phyloP scores from a whole-genome alignment of 2,888 invertebrate genomes.

The Diaphora mendica region DNA sequence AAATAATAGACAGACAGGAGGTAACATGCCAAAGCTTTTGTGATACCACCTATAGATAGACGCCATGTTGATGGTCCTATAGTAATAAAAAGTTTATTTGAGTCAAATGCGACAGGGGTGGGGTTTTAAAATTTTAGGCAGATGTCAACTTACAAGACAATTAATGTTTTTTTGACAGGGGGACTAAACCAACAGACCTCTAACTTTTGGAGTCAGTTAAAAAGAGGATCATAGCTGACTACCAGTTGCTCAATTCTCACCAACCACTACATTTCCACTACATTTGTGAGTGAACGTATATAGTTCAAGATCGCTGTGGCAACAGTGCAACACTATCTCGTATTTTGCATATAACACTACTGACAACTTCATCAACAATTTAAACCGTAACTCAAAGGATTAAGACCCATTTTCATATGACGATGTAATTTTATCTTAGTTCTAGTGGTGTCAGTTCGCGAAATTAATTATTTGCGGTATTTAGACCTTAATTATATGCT shows the following conservation, averaged over 20 bases:
- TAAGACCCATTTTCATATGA: conserved; percentile 34
- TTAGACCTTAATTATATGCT: conserved; percentile 52
- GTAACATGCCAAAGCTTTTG: too few relatives aligned
- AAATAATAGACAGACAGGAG: too few relatives aligned
- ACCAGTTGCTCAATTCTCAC: conserved; percentile 51
- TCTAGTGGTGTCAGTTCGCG: conserved; percentile 43
- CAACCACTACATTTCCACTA: conserved; percentile 52
- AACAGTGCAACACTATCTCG: conserved; percentile 52
- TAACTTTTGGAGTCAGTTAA: not conserved
- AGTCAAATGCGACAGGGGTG: not conserved
- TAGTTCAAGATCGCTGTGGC: conserved; percentile 55
- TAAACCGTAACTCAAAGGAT: conserved; percentile 27
- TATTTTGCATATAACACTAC: conserved; percentile 52
- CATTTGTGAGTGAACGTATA: conserved; percentile 55
- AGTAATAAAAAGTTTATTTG: too few relatives aligned
- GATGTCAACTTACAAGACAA: too few relatives aligned
- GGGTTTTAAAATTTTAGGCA: too few relatives aligned
- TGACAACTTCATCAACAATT: conserved; percentile 25
- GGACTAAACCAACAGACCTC: too few relatives aligned
- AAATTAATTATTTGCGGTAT: conserved; percentile 34
- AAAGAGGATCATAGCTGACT: conserved; percentile 36
- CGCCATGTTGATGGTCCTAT: too few relatives aligned
- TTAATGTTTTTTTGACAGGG: too few relatives aligned
- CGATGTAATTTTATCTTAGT: conserved; percentile 10
- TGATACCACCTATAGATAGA: too few relatives aligned